A percentile compares a stretch with the other conserved stretches of the same genome.
phyloP scores from a whole-genome alignment of 2,113 vertebrate species.

The Equus przewalskii region DNA sequence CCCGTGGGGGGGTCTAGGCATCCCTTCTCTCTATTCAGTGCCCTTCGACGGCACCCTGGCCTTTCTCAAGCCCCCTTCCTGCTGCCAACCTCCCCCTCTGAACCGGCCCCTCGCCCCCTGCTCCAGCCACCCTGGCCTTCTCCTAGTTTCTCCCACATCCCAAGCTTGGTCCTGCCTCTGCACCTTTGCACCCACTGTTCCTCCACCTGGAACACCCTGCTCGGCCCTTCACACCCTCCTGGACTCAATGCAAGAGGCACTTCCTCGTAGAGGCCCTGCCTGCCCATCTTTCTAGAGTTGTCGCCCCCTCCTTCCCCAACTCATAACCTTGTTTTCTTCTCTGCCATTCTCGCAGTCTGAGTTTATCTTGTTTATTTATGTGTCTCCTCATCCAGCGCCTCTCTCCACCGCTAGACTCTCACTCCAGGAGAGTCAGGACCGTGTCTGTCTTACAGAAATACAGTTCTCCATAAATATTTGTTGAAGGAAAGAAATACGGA shows the following conservation, averaged over 20 bases:
- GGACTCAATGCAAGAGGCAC: not conserved
- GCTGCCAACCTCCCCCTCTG: not conserved
- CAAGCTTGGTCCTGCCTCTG: not conserved
- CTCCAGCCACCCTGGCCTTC: constrained; percentile 4
- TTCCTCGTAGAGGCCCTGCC: not conserved
- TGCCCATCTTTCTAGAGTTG: not conserved
- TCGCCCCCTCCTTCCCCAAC: too few species aligned
- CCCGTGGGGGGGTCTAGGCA: not conserved
- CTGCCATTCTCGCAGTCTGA: not conserved
- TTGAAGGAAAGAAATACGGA: not conserved
- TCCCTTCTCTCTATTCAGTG: not conserved
- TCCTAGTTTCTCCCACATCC: not conserved
- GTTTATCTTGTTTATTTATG: not conserved
- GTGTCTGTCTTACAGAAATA: not conserved
- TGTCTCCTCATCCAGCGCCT: not conserved
- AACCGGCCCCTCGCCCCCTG: not conserved
- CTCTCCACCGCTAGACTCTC: not conserved
- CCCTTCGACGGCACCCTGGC: not conserved
- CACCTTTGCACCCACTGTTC: not conserved
- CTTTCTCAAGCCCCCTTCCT: not conserved
- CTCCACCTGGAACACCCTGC: not conserved
- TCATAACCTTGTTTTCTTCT: not conserved
- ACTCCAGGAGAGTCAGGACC: not conserved
- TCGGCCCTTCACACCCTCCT: not conserved
- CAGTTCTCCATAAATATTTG: not conserved